A percentile compares a stretch with the other conserved stretches of the same genome.
These are phyloP conservation scores for Stenotaenia linearis DNA, from an alignment of 2,888 invertebrate genomes.

Conservation along the genomic window DNA sequence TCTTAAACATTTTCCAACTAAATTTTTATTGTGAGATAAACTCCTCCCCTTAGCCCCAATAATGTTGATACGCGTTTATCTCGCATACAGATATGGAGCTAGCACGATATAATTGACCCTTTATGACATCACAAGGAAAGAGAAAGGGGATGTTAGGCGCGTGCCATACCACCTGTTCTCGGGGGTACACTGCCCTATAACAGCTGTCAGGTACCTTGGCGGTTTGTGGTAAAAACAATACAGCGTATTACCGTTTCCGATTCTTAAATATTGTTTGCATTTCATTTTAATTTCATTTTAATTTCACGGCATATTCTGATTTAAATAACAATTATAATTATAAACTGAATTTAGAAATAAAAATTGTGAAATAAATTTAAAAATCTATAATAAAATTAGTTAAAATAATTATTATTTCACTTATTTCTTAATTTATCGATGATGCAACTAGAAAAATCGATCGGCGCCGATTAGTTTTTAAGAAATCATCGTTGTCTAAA, in stretches of 20 bases:
- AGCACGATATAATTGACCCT: background rate
- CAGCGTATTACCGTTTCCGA: background rate
- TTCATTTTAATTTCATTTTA: background rate
- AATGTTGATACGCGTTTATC: background rate
- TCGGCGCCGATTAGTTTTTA: too few relatives aligned
- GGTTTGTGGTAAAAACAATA: background rate
- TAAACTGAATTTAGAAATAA: too few relatives aligned
- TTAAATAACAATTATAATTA: too few relatives aligned
- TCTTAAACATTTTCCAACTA: background rate
- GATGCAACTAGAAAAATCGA: too few relatives aligned
- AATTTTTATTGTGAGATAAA: background rate
- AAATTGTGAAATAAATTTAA: too few relatives aligned
- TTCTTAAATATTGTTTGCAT: background rate
- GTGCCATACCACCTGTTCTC: background rate
- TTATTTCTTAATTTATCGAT: too few relatives aligned
- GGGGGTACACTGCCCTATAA: background rate
- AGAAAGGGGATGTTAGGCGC: background rate
- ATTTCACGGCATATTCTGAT: too few relatives aligned
- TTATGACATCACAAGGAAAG: background rate
- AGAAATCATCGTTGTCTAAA: too few relatives aligned
- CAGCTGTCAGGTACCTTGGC: background rate
- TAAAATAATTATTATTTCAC: too few relatives aligned
- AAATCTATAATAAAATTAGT: too few relatives aligned
- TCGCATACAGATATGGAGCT: background rate
- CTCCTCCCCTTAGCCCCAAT: background rate